phyloP scores from a whole-genome alignment of 1,140 invertebrate genomes.

The Capitella teleta region DNA sequence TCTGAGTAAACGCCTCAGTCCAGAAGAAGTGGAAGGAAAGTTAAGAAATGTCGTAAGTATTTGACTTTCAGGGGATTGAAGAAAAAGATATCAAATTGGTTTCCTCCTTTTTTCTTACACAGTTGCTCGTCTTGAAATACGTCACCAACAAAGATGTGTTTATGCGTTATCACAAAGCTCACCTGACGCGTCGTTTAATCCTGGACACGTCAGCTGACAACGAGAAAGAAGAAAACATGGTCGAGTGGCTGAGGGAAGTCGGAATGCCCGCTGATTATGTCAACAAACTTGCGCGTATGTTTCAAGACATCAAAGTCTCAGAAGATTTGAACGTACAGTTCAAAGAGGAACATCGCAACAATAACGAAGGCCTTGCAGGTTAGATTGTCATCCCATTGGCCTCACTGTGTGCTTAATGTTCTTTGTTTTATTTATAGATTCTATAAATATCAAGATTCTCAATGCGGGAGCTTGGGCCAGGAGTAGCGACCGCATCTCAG shows the following conservation, averaged over 20 bases:
- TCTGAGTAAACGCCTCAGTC: conserved; percentile 88
- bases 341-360: conserved; percentile 47
- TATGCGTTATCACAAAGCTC: conserved; percentile 98
- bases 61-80: too few species aligned
- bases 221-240: conserved; percentile 99
- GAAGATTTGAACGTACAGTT: conserved; percentile 96
- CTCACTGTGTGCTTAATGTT: neutral
- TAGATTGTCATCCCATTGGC: neutral
- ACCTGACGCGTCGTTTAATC: conserved; percentile 88
- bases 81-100: neutral
- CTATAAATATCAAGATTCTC: conserved; percentile 67
- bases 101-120: conserved; percentile 5
- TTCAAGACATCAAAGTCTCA: conserved; percentile 96
- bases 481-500: conserved; percentile 76
- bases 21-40: conserved; percentile 88
- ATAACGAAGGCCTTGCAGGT: conserved; percentile 47
- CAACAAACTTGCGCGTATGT: conserved; percentile 90
- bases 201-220: conserved; percentile 94
- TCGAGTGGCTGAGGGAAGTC: conserved; percentile 78
- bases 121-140: conserved; percentile 92
- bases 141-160: conserved; percentile 99
- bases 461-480: conserved; percentile 97
- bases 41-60: conserved; percentile 72
- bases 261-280: conserved; percentile 99
- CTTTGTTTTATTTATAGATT: conserved; percentile 30